Evolutionary conservation across 2,797 vertebrate species (phyloP).

Genomic region (Acipenser ruthenus): DNA sequence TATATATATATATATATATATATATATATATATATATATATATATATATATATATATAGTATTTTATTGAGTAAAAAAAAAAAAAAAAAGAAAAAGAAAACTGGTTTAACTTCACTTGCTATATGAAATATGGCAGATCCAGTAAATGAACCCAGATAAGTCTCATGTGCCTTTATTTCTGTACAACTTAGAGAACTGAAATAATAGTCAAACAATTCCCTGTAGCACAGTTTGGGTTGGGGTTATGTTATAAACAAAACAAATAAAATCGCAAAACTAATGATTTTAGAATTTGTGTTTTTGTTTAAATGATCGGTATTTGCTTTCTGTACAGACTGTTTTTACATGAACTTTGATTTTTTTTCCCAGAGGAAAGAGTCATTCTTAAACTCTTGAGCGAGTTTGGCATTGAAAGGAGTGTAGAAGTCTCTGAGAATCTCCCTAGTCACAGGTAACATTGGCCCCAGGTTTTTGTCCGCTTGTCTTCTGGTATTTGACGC

Average conservation of each 20-base stretch:
- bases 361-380: slow-evolving; percentile 81
- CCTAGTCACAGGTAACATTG: slow-evolving; percentile 79
- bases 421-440: slow-evolving; percentile 80
- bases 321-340: not conserved
- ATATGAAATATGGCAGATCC: too few relatives aligned
- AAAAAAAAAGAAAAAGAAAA: too few relatives aligned
- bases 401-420: slow-evolving; percentile 76
- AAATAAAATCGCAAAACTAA: slow-evolving; percentile 27
- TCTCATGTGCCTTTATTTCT: slow-evolving; percentile 12
- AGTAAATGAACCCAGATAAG: too few relatives aligned
- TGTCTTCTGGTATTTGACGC: slow-evolving; percentile 81
- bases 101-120: too few relatives aligned
- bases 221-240: slow-evolving; percentile 40
- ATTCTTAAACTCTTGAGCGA: slow-evolving; percentile 76
- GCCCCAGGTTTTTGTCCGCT: slow-evolving; percentile 82
- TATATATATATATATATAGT: too few relatives aligned
- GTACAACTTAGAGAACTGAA: slow-evolving; percentile 62
- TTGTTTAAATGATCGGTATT: slow-evolving; percentile 13
- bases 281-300: not conserved
- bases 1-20: too few relatives aligned
- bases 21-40: too few relatives aligned
- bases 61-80: too few relatives aligned
- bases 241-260: slow-evolving; percentile 35
- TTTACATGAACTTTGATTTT: slow-evolving; percentile 38
- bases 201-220: slow-evolving; percentile 37